Evolutionary conservation across 2,113 vertebrate genomes (phyloP).

Genomic region (Myotis brandtii): DNA sequence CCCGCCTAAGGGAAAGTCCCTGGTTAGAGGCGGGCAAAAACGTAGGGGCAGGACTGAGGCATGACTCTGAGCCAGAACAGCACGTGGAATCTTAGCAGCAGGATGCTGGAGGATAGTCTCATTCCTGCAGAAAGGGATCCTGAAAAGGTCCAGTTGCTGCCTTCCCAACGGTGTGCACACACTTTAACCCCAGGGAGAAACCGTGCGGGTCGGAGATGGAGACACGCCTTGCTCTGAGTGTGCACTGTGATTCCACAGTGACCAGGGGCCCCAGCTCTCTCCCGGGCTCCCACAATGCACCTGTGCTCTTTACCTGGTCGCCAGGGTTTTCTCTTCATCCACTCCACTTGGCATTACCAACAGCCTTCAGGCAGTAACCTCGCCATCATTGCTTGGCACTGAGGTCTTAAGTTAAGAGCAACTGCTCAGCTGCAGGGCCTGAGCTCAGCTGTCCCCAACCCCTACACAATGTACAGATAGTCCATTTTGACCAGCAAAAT

Average conservation of each 20-base stretch:
- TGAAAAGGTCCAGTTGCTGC: background rate
- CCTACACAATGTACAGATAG: background rate
- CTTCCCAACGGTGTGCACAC: background rate
- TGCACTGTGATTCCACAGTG: background rate
- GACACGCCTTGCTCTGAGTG: background rate
- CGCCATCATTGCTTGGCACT: background rate
- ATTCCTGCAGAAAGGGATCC: background rate
- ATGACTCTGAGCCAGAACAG: background rate
- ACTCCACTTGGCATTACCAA: background rate
- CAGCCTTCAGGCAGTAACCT: background rate
- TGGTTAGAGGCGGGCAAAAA: background rate
- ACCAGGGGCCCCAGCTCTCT: background rate
- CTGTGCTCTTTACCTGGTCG: background rate
- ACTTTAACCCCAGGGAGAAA: background rate
- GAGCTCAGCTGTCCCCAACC: background rate
- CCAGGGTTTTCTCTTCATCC: background rate
- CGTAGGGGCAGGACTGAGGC: background rate
- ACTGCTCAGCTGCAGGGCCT: background rate
- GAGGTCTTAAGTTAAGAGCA: background rate
- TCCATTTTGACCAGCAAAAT: conserved; percentile 14
- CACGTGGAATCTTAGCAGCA: background rate
- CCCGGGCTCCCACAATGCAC: background rate
- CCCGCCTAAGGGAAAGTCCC: background rate
- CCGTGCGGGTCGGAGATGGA: rapidly evolving
- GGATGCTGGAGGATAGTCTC: background rate